Evolutionary conservation across 2,113 vertebrate species (phyloP).

Genomic region (Ranitomeya imitator): DNA sequence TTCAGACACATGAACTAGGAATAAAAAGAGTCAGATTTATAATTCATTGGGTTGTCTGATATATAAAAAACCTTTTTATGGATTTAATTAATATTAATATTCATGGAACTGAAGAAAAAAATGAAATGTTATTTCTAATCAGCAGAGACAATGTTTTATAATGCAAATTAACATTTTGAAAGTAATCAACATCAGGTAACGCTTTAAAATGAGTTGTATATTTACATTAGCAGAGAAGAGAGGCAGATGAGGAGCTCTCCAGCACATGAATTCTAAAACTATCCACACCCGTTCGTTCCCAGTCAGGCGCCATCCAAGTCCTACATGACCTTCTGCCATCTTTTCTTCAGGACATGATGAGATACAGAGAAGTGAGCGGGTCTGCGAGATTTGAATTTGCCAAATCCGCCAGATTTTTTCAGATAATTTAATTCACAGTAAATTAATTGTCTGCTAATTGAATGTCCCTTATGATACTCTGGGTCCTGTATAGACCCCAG

Average conservation of each 20-base stretch:
- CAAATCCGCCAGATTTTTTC: too few species aligned
- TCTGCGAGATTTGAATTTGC: too few species aligned
- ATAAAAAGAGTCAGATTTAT: constrained; percentile 52
- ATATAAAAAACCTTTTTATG: constrained; percentile 49
- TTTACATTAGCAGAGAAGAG: constrained; percentile 28
- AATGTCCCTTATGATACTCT: too few species aligned
- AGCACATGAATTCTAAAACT: not conserved
- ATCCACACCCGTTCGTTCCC: not conserved
- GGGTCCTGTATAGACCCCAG: too few species aligned
- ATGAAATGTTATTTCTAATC: constrained; percentile 57
- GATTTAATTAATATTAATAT: constrained; percentile 58
- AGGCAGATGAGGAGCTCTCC: constrained; percentile 13
- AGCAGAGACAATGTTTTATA: constrained; percentile 58
- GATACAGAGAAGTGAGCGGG: not conserved
- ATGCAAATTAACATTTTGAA: constrained; percentile 57
- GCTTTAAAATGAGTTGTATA: constrained; percentile 38
- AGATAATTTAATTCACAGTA: too few species aligned
- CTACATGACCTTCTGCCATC: not conserved
- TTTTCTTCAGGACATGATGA: not conserved
- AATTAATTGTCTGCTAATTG: too few species aligned
- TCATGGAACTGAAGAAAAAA: constrained; percentile 43
- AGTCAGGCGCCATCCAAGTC: not conserved
- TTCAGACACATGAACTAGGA: constrained; percentile 42
- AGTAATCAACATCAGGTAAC: constrained; percentile 57
- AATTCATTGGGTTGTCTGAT: constrained; percentile 56